Base-by-base conservation (phyloP, 2,113 vertebrate genomes). In the Tragelaphus imberbis region DNA sequence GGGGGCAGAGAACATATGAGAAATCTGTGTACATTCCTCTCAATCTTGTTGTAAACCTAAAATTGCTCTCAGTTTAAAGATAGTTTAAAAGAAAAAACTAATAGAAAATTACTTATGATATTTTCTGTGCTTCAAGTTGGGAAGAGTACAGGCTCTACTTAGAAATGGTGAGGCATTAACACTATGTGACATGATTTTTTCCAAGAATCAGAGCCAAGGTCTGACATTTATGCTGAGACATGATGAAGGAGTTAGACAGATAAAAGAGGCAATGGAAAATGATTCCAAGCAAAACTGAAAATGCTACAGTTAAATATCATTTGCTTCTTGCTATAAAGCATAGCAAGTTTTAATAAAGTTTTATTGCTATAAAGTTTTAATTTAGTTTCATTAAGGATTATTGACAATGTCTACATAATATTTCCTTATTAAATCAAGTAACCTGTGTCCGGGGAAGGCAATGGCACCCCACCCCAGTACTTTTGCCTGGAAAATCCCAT, bases 381-480 rank as follows among this genome's bases (percentile, higher is more conserved):
- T 88, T 87, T 96, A 96, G 79, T 88, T 84, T 94, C 89, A 93
- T 84, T 84, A 91, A 89, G 19, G 15, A 53, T 59, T 95, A 82
- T 81, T 92, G 82, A 94, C 15, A 84, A 44, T 90, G 63, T 53
- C 77, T 56, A 21, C 6, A 79, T 65, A 79, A 12, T 77, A 47
- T 65, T 88, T 30, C 17, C 51, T 97, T 82, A 89, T 63, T 95
- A 94, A 93, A 91, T 88, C 71, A 95, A 94, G 88, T 33, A 95
- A 84, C 2, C 8, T 84, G 27, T 80, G 55, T 93, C 27, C 6
- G 44, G 44, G 44, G 44, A 44, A 44, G 44, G 44, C 44, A 44
- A 44, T 44, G 44, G 44, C 44, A 44, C 44, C 44, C 44, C 44
- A 44, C 44, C 44, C 44, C 44, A 44, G 44, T 44, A 44, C 44